Evolutionary conservation across 2,888 invertebrate genomes (phyloP).

Genomic region (Lamproptera curius): DNA sequence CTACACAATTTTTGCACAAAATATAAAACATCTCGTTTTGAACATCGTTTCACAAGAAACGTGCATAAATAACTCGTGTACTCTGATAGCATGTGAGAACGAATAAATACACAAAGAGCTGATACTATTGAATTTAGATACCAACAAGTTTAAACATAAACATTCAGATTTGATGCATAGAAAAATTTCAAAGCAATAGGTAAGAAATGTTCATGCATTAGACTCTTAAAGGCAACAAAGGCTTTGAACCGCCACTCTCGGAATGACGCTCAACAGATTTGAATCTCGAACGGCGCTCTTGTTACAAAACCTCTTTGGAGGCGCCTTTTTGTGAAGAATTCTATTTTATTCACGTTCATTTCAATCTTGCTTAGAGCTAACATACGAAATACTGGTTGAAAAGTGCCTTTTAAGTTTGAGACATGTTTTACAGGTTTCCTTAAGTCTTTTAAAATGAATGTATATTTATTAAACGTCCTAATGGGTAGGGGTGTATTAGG

Average conservation of each 20-base stretch:
- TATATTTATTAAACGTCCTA: neutral
- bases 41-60: too few relatives aligned
- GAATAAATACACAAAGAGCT: too few relatives aligned
- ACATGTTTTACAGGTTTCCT: neutral
- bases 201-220: conserved; percentile 7
- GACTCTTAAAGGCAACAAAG: conserved; percentile 14
- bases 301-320: neutral
- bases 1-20: too few relatives aligned
- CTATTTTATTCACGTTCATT: conserved; percentile 9
- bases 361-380: neutral
- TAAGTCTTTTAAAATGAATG: neutral
- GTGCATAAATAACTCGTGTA: too few relatives aligned
- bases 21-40: too few relatives aligned
- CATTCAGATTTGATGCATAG: too few relatives aligned
- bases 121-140: too few relatives aligned
- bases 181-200: too few relatives aligned
- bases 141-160: too few relatives aligned
- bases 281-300: conserved; percentile 19
- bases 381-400: conserved; percentile 4
- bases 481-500: too few relatives aligned
- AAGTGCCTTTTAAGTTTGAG: conserved; percentile 4
- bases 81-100: too few relatives aligned
- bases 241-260: conserved; percentile 11
- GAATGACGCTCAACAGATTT: conserved; percentile 15
- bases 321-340: neutral